Evolutionary conservation across 2,797 vertebrate species (phyloP), one percentile per base, ranked within the genome.

Genomic region (Halcyon badia): DNA sequence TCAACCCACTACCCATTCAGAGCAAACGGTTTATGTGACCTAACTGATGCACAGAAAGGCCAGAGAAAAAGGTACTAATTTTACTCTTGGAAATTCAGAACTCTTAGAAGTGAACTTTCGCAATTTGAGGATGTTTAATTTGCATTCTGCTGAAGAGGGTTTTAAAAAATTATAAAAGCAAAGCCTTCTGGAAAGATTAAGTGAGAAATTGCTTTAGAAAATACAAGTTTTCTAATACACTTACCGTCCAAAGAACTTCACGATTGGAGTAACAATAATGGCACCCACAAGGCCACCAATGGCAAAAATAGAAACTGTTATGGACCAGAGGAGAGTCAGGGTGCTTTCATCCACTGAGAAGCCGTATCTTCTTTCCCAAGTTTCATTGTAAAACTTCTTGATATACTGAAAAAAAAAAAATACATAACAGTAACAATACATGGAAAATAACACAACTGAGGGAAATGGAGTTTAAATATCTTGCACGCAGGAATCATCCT

Each of bases 221-320:
- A 52, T 7, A 10, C 10, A 54, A 22, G 6, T 46, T 75, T 76
- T 54, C 51, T n/a, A 66, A 15, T 26, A 77, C 22, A 81, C 99
- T 98, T 97, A 99, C 99, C 99, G 99, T 93, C 99, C 99, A 5
- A 99, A 97, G 69, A 97, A 94, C 95, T 98, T 99, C 80, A 99
- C 98, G 44, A 99, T 97, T 49, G 98, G 91, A 20, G 98, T 98
- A 66, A 98, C 99, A 10, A 98, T 96, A 14, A 99, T 84, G 0
- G 99, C 98, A 85, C 99, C 99, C 35, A 99, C 80, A 57, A 99
- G 99, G 62, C 99, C 99, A 69, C 99, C 99, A 2, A 99, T 99
- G 54, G 99, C 98, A 92, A 99, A 99, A 97, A 99, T 98, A 81
- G 99, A 99, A 87, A 99, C 99, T 0, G 99, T 99, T 97, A 99